Evolutionary conservation across 2,113 vertebrate species (phyloP).

Genomic region (Dicaeum eximium): DNA sequence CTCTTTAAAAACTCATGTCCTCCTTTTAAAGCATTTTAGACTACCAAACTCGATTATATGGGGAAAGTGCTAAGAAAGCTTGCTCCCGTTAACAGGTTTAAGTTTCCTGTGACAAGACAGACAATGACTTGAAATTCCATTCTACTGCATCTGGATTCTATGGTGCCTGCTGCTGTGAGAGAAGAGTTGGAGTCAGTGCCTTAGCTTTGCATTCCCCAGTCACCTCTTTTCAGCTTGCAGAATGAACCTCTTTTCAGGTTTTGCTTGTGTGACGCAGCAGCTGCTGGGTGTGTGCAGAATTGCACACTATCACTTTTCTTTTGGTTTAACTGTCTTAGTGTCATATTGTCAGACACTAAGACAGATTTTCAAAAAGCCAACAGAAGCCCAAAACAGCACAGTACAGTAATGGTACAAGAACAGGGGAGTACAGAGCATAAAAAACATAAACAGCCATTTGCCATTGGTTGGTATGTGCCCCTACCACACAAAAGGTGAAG

Average conservation of each 20-base stretch:
- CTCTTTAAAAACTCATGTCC: background rate
- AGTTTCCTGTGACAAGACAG: background rate
- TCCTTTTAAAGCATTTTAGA: background rate
- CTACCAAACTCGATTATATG: background rate
- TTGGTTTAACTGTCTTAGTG: background rate
- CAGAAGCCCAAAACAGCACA: background rate
- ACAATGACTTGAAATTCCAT: background rate
- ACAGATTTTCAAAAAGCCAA: background rate
- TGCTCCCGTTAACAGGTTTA: background rate
- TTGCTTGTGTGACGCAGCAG: background rate
- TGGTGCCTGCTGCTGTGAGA: background rate
- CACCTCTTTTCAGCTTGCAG: background rate
- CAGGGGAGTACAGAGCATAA: background rate
- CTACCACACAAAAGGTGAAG: background rate
- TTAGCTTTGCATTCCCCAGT: background rate
- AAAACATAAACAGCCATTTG: background rate
- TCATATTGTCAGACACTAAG: background rate
- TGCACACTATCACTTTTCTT: background rate
- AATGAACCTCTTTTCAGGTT: too few relatives aligned
- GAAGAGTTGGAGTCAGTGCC: background rate
- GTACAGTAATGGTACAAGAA: background rate
- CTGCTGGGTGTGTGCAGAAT: background rate
- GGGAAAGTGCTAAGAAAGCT: background rate
- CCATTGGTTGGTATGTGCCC: rapidly evolving
- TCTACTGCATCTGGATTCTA: background rate